Percentiles rank a stretch among this genome's conserved stretches.
These are phyloP conservation scores for Pyrgilauda ruficollis DNA, from an alignment of 2,113 vertebrate genomes.

Conservation along the genomic window DNA sequence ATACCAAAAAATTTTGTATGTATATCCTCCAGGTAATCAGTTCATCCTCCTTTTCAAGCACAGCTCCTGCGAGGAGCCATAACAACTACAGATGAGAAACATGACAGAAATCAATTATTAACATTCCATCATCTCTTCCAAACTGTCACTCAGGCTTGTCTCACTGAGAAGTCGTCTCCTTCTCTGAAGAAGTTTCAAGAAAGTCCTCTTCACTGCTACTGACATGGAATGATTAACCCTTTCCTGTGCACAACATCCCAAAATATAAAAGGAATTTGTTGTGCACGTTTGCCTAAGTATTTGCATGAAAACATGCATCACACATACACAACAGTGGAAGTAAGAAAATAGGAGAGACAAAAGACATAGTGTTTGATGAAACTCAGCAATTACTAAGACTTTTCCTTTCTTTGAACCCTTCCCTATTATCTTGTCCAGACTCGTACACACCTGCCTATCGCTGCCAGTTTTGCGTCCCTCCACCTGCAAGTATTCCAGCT, in stretches of 20 bases:
- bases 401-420: neutral
- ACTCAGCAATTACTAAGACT: too few species aligned
- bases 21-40: neutral
- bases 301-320: neutral
- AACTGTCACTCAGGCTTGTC: neutral
- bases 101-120: neutral
- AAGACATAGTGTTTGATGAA: fast-evolving
- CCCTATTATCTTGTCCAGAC: neutral
- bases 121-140: neutral
- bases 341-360: neutral
- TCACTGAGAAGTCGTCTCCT: neutral
- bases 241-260: neutral
- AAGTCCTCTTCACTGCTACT: neutral
- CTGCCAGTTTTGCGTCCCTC: neutral
- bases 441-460: neutral
- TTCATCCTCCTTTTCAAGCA: neutral
- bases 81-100: neutral
- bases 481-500: neutral
- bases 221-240: neutral
- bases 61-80: neutral
- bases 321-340: fast-evolving
- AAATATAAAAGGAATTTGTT: neutral
- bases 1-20: neutral
- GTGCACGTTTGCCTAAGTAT: fast-evolving
- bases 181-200: neutral